phyloP scores from a whole-genome alignment of 2,113 vertebrate genomes.

The Meriones unguiculatus region DNA sequence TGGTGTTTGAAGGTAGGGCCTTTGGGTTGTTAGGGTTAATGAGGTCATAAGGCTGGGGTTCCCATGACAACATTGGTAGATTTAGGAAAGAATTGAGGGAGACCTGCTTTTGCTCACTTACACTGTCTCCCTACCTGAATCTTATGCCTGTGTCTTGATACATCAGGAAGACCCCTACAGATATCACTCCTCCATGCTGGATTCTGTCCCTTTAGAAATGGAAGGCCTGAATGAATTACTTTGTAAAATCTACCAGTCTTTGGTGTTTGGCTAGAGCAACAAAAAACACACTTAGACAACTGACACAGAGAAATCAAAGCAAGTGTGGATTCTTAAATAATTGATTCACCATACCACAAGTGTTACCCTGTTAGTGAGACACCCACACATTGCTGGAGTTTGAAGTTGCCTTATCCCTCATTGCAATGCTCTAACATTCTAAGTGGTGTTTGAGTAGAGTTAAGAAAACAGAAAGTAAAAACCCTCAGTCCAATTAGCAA shows the following conservation, averaged over 20 bases:
- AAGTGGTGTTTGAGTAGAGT: not conserved
- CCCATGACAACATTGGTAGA: not conserved
- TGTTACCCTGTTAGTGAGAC: not conserved
- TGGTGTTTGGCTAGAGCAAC: not conserved
- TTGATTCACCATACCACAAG: not conserved
- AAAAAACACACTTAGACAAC: not conserved
- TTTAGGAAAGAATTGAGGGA: not conserved
- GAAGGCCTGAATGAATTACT: no score
- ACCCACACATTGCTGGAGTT: not conserved
- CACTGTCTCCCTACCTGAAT: no score
- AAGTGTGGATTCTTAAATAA: constrained; percentile 11
- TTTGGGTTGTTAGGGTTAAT: not conserved
- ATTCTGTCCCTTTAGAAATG: not conserved
- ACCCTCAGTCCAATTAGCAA: not conserved
- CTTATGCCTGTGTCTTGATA: not conserved
- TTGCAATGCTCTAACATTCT: not conserved
- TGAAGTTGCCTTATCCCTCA: not conserved
- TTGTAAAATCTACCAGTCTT: not conserved
- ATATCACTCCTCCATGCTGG: no score
- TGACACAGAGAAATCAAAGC: not conserved
- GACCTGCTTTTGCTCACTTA: no score
- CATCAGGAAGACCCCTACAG: not conserved
- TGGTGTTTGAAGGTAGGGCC: not conserved
- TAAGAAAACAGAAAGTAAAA: not conserved
- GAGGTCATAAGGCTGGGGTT: not conserved